These are phyloP conservation scores for Bovichtus variegatus DNA, from an alignment of 2,797 vertebrate species.

Conservation along the genomic window DNA sequence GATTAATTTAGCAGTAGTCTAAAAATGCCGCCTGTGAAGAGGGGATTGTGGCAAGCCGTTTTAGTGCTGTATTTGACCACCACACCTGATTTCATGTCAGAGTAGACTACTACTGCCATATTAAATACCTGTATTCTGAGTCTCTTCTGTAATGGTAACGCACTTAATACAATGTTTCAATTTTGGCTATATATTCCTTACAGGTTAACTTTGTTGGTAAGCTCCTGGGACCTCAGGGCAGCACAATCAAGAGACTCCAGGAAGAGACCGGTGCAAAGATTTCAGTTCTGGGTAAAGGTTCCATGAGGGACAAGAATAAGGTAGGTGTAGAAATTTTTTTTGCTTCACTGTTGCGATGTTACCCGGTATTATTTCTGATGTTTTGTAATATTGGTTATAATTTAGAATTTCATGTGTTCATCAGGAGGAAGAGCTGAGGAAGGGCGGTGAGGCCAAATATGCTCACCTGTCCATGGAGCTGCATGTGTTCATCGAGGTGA, in stretches of 20 bases:
- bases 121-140: neutral
- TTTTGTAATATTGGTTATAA: neutral
- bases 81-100: neutral
- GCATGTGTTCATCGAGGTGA: constrained; percentile 97
- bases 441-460: constrained; percentile 96
- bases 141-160: no score
- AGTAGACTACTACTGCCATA: neutral
- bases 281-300: constrained; percentile 96
- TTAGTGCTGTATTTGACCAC: neutral
- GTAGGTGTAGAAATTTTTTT: constrained; percentile 70
- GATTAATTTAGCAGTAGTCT: neutral
- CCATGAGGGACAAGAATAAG: constrained; percentile 98
- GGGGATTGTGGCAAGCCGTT: fast-evolving
- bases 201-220: constrained; percentile 99
- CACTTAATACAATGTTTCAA: neutral
- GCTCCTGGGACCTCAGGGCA: constrained; percentile 98
- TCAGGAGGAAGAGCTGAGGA: constrained; percentile 96
- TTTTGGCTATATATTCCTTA: neutral
- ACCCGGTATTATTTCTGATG: fast-evolving
- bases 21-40: neutral
- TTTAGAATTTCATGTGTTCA: neutral
- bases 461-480: constrained; percentile 96
- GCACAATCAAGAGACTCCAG: constrained; percentile 97
- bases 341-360: neutral
- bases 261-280: constrained; percentile 98